A percentile compares a stretch with the other conserved stretches of the same genome.
Conservation (phyloP, 92 coral and sea anemone species). For the Actinernus sp. region DNA sequence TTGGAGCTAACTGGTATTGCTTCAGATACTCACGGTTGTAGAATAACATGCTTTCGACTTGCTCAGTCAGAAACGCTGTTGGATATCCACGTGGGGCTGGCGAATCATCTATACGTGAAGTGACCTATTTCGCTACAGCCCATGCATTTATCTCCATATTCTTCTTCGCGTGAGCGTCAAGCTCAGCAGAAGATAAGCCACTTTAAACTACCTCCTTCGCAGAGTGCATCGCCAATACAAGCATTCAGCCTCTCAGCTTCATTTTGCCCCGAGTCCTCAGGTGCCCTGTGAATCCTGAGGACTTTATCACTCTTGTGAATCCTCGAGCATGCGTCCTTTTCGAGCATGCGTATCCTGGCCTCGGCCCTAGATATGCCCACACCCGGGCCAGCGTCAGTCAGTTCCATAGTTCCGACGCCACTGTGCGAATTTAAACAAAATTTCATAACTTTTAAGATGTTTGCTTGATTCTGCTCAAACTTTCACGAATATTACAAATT, state of each 20-base stretch:
- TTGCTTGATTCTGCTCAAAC: no score
- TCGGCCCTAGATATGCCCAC: conserved; percentile 40
- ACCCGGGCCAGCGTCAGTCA: no score
- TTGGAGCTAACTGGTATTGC: not conserved
- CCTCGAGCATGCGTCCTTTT: no score
- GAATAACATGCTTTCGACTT: not conserved
- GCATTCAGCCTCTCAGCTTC: conserved; percentile 41
- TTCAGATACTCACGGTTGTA: no score
- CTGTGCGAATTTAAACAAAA: not conserved
- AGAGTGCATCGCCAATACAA: no score
- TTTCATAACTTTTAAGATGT: no score
- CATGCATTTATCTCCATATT: conserved; percentile 5
- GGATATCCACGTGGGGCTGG: conserved; percentile 9
- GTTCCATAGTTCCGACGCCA: not conserved
- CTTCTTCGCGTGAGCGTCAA: not conserved
- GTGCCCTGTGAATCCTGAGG: conserved; percentile 37
- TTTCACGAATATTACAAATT: no score
- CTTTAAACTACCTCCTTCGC: no score
- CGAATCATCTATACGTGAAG: conserved; percentile 1
- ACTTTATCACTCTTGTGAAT: no score
- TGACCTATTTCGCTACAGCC: conserved; percentile 2
- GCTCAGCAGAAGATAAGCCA: no score
- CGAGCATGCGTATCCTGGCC: conserved; percentile 14
- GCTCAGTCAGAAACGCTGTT: not conserved
- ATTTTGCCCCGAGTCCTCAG: conserved; percentile 54